phyloP scores from a whole-genome alignment of 1,140 invertebrate species.

The Nilaparvata lugens region DNA sequence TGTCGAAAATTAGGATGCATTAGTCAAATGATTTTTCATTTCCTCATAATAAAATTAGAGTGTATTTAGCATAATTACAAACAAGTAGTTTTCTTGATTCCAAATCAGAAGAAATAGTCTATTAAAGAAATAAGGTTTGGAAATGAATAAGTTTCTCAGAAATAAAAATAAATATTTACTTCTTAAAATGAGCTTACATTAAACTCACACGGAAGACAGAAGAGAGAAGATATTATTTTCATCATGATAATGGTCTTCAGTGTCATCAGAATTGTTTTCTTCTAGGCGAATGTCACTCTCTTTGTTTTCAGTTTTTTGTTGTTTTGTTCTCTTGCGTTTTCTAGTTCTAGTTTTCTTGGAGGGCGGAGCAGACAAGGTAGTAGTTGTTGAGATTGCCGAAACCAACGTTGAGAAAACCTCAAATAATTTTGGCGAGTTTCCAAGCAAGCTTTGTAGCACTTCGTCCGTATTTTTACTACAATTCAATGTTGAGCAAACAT shows the following conservation, averaged over 20 bases:
- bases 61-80: no score
- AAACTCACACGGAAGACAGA: not conserved
- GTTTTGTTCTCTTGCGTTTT: not conserved
- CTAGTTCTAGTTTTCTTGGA: not conserved
- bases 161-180: no score
- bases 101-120: no score
- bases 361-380: not conserved
- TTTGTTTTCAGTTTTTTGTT: not conserved
- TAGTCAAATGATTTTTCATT: no score
- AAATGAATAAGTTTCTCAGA: no score
- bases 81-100: no score
- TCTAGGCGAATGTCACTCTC: not conserved
- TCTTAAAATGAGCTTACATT: not conserved
- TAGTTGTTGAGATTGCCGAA: not conserved
- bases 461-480: constrained; percentile 10
- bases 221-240: not conserved
- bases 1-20: no score
- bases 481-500: constrained; percentile 40
- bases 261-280: not conserved
- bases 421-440: not conserved
- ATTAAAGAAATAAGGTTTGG: no score
- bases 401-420: not conserved
- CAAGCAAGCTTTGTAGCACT: not conserved
- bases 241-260: not conserved
- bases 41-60: no score